Conservation (phyloP, 2,797 vertebrate genomes). For the Urophycis tenuis region DNA sequence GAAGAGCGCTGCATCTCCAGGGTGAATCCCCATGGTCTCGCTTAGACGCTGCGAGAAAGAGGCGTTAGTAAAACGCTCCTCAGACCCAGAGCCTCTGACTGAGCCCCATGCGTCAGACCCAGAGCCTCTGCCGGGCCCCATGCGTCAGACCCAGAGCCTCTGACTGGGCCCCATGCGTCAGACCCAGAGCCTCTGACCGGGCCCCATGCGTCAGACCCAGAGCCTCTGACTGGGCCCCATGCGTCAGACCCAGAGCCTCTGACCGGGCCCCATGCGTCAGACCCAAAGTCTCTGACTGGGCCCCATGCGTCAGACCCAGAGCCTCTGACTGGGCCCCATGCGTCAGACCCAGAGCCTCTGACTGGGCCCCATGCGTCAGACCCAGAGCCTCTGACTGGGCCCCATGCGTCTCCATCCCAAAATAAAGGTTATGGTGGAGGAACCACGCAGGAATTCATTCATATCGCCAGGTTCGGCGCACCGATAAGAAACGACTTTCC, state of each 20-base stretch:
- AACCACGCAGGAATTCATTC: slow-evolving; percentile 12
- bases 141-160: neutral
- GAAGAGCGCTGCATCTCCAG: slow-evolving; percentile 84
- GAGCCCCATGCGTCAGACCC: too few species aligned
- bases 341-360: too few species aligned
- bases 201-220: neutral
- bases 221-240: too few species aligned
- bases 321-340: too few species aligned
- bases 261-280: too few species aligned
- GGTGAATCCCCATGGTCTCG: slow-evolving; percentile 79
- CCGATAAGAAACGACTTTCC: slow-evolving; percentile 28
- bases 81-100: too few species aligned
- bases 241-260: too few species aligned
- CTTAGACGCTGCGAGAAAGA: slow-evolving; percentile 72
- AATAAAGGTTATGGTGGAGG: slow-evolving; percentile 6
- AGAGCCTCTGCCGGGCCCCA: neutral
- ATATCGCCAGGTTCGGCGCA: slow-evolving; percentile 24
- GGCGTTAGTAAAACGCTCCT: too few species aligned
- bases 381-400: neutral
- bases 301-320: neutral
- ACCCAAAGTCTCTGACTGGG: neutral
- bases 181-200: neutral
- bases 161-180: neutral
- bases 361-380: too few species aligned
- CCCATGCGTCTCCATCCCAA: neutral